These are phyloP conservation scores for Acronicta psi DNA, from an alignment of 2,888 invertebrate species.

Conservation along the genomic window DNA sequence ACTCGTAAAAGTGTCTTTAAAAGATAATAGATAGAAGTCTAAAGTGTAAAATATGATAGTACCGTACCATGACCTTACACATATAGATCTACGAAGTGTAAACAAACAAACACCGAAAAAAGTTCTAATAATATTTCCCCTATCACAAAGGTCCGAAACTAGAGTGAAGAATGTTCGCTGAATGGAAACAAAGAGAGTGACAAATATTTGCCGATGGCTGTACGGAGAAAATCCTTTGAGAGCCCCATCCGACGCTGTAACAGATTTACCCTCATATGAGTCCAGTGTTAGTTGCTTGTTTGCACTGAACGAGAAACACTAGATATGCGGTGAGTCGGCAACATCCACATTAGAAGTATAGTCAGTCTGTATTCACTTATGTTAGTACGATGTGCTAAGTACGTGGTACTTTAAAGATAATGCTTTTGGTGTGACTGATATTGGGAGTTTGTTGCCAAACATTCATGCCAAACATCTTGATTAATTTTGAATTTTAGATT, in stretches of 20 bases:
- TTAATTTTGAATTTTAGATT: too few species aligned
- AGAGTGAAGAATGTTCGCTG: constrained; percentile 42
- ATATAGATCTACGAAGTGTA: neutral
- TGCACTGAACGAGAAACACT: constrained; percentile 23
- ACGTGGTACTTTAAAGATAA: too few species aligned
- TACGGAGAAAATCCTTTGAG: constrained; percentile 75
- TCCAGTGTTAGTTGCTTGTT: constrained; percentile 34
- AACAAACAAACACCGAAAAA: constrained; percentile 4
- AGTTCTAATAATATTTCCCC: constrained; percentile 34
- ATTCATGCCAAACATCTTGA: too few species aligned
- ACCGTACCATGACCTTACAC: neutral
- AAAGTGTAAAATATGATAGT: too few species aligned
- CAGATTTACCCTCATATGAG: constrained; percentile 54
- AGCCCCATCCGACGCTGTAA: constrained; percentile 62
- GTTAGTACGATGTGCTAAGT: too few species aligned
- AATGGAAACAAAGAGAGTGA: constrained; percentile 71
- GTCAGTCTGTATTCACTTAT: neutral
- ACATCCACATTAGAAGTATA: neutral
- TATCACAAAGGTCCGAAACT: constrained; percentile 30
- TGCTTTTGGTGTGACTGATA: too few species aligned
- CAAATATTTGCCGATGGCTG: constrained; percentile 76
- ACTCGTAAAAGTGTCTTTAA: too few species aligned
- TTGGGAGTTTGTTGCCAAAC: too few species aligned
- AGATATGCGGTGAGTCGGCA: constrained; percentile 6
- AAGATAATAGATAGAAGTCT: too few species aligned